These are phyloP conservation scores for Knipowitschia caucasica DNA, from an alignment of 2,797 vertebrate genomes.

Conservation along the genomic window DNA sequence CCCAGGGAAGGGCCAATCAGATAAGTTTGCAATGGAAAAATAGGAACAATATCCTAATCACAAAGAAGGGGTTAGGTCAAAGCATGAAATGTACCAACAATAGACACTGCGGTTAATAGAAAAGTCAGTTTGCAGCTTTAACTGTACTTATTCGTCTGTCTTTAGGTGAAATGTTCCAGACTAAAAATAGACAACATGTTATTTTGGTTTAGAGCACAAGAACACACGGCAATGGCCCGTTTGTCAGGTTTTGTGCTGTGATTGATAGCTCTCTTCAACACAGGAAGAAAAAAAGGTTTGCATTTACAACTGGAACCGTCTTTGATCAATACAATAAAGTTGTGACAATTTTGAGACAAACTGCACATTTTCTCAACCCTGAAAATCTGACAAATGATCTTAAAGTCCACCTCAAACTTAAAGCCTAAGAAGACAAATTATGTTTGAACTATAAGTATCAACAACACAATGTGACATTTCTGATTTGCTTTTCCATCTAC, in stretches of 20 bases:
- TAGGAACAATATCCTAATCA: slow-evolving; percentile 70
- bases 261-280: neutral
- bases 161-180: neutral
- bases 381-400: too few species aligned
- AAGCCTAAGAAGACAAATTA: too few species aligned
- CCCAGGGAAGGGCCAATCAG: slow-evolving; percentile 65
- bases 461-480: too few species aligned
- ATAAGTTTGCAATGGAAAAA: slow-evolving; percentile 70
- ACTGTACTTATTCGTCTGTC: slow-evolving; percentile 18
- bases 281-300: neutral
- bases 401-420: too few species aligned
- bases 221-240: neutral
- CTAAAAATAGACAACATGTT: slow-evolving; percentile 3
- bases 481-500: too few species aligned
- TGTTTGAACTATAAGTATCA: too few species aligned
- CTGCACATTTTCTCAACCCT: too few species aligned
- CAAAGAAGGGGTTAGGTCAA: slow-evolving; percentile 79
- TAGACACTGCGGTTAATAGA: slow-evolving; percentile 77
- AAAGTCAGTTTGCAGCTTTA: slow-evolving; percentile 53
- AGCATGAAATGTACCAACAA: slow-evolving; percentile 83
- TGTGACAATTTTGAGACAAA: too few species aligned
- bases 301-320: neutral
- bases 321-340: too few species aligned
- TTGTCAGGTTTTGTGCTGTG: slow-evolving; percentile 1
- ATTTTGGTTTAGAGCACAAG: neutral